phyloP scores from a whole-genome alignment of 2,113 vertebrate species.

The Notarius lentiginosus region DNA sequence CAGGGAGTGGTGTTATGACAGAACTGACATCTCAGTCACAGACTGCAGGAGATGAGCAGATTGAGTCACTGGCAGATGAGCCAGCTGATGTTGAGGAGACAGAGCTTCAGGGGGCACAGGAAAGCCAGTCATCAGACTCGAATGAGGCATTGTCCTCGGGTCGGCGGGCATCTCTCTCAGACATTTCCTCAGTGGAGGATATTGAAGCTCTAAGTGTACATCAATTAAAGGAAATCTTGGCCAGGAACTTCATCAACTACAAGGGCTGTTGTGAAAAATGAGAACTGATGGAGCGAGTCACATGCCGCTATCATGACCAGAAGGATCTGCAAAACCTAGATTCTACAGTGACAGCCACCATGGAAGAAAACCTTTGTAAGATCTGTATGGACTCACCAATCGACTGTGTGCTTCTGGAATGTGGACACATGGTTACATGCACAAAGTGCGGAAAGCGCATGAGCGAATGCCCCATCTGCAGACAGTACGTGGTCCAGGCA shows the following conservation, averaged over 20 bases:
- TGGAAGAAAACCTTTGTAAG: too few relatives aligned
- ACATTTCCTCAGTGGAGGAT: slow-evolving; percentile 79
- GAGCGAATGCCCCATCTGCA: too few relatives aligned
- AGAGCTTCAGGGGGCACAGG: slow-evolving; percentile 70
- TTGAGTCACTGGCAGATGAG: slow-evolving; percentile 55
- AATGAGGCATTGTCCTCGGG: slow-evolving; percentile 80
- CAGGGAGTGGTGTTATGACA: not conserved
- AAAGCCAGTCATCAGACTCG: slow-evolving; percentile 77
- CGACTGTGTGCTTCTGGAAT: too few relatives aligned
- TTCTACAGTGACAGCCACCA: too few relatives aligned
- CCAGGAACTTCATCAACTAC: slow-evolving; percentile 95
- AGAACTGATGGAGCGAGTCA: slow-evolving; percentile 80
- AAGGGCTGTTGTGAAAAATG: slow-evolving; percentile 99
- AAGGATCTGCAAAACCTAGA: too few relatives aligned
- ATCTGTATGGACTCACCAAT: too few relatives aligned
- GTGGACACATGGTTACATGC: too few relatives aligned
- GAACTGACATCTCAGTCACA: slow-evolving; percentile 20
- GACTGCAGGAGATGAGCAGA: slow-evolving; percentile 60
- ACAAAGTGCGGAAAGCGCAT: too few relatives aligned
- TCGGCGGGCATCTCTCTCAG: slow-evolving; percentile 87
- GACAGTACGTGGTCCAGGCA: too few relatives aligned
- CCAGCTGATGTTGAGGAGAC: slow-evolving; percentile 63
- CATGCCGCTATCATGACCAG: too few relatives aligned
- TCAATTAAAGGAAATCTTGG: slow-evolving; percentile 94
- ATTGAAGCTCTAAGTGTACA: slow-evolving; percentile 86